Evolutionary conservation across 2,888 invertebrate species (phyloP), one percentile per base, ranked within the genome.

Genomic region (Caenorhabditis wallacei): DNA sequence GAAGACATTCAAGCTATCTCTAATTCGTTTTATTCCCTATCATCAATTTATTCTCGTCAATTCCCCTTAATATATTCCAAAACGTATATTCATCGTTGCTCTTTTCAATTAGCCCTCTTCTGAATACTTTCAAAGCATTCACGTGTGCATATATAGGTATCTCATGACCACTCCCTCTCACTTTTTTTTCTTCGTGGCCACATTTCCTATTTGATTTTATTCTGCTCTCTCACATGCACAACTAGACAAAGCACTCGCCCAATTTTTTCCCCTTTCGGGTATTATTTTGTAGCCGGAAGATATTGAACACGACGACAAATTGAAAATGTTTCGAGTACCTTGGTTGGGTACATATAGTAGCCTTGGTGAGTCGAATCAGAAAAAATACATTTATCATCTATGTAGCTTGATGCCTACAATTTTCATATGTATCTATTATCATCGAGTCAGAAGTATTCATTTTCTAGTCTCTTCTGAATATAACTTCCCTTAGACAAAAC

Each of bases 291-390:
- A 46, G 37, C 46, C n/a, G 46, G 18, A 48, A 48, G 46, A 40
- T 8, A 40, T 35, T 35, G 35, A 40, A 3, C 3, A 40, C 40
- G 5, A 40, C 46, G 3, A 18, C 18, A 48, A 48, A 13, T 40
- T 30, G n/a, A 26, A 20, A 48, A 75, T 68, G 75, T 75, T 68
- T 54, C 64, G 66, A 22, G 56, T 57, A 30, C 75, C 64, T 43
- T 75, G 75, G 75, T 48, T 24, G 2, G 48, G 48, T 0, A 46
- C 66, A 8, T 53, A 68, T 48, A 66, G 56, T n/a, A 48, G 24
- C 35, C 22, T 22, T 2, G 59, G 59, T 59, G 22, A 59, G 59
- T 59, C 11, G 13, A 18, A 18, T 7, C 18, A 18, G 13, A 48
- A 48, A 7, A 3, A 30, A 30, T 30, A 30, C 30, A 30, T 5